A percentile compares a stretch with the other conserved stretches of the same genome.
phyloP scores from a whole-genome alignment of 2,888 invertebrate genomes.

The Cactoblastis cactorum region DNA sequence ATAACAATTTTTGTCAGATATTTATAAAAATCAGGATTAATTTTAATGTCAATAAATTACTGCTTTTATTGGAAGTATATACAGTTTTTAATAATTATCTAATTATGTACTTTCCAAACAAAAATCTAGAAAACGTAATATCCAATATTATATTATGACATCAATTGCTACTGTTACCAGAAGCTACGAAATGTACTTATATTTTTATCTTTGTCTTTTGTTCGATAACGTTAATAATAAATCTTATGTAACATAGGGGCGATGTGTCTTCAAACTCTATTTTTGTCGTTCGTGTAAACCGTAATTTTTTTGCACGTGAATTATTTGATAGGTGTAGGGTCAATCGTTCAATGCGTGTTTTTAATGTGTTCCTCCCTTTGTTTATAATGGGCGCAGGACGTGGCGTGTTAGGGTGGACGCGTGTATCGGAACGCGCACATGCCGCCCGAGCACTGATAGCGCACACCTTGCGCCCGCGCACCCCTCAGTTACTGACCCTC shows the following conservation, averaged over 20 bases:
- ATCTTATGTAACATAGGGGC: conserved; percentile 52
- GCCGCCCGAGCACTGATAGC: conserved; percentile 65
- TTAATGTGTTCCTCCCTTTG: conserved; percentile 51
- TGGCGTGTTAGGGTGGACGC: conserved; percentile 47
- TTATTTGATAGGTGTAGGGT: conserved; percentile 25
- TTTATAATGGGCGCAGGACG: conserved; percentile 48
- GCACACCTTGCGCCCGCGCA: conserved; percentile 68
- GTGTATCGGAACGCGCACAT: conserved; percentile 73
- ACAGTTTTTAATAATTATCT: too few relatives aligned
- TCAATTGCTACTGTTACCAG: not conserved
- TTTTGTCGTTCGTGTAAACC: not conserved
- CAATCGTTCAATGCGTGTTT: conserved; percentile 24
- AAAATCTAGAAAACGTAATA: too few relatives aligned
- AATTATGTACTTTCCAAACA: too few relatives aligned
- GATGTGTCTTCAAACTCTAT: not conserved
- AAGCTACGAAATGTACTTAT: not conserved
- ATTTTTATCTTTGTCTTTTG: not conserved
- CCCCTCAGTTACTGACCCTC: conserved; percentile 63
- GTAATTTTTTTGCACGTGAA: conserved; percentile 30
- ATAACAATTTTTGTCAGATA: too few relatives aligned
- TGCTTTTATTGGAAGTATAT: too few relatives aligned
- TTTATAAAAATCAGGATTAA: too few relatives aligned
- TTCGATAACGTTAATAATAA: conserved; percentile 25
- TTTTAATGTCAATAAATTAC: too few relatives aligned
- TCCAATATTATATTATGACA: too few relatives aligned